phyloP scores from a whole-genome alignment of 1,140 invertebrate genomes.

The Apocrypta bakeri region DNA sequence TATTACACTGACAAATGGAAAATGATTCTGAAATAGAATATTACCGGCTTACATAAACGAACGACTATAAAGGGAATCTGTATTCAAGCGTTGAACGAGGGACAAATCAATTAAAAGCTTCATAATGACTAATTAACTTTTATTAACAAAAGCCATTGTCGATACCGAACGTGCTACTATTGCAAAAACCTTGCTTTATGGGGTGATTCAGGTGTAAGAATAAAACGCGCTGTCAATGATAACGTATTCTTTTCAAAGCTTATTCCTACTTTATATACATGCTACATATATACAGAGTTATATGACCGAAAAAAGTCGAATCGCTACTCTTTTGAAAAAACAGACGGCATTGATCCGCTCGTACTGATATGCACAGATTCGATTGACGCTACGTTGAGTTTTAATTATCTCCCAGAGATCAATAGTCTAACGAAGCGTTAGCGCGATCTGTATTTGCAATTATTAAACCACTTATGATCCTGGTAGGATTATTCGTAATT shows the following conservation, averaged over 20 bases:
- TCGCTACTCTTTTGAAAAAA: too few relatives aligned
- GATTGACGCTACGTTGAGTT: not conserved
- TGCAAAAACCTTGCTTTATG: too few relatives aligned
- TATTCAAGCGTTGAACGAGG: too few relatives aligned
- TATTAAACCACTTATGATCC: constrained; percentile 8
- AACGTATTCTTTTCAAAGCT: too few relatives aligned
- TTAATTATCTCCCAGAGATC: constrained; percentile 19
- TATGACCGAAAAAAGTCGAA: too few relatives aligned
- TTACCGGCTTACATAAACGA: not conserved
- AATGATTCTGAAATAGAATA: not conserved
- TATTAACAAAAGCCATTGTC: not conserved
- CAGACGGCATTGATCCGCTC: too few relatives aligned
- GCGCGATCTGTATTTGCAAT: not conserved
- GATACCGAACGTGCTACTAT: too few relatives aligned
- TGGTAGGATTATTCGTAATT: not conserved
- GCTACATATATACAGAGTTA: too few relatives aligned
- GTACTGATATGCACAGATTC: not conserved
- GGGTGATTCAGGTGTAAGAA: too few relatives aligned
- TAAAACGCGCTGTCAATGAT: too few relatives aligned
- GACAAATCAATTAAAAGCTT: not conserved
- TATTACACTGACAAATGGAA: not conserved
- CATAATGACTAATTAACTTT: not conserved
- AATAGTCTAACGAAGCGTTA: not conserved
- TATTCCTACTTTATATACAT: too few relatives aligned
- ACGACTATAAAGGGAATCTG: too few relatives aligned